Evolutionary conservation across 2,113 vertebrate genomes (phyloP).

Genomic region (Murina feae): DNA sequence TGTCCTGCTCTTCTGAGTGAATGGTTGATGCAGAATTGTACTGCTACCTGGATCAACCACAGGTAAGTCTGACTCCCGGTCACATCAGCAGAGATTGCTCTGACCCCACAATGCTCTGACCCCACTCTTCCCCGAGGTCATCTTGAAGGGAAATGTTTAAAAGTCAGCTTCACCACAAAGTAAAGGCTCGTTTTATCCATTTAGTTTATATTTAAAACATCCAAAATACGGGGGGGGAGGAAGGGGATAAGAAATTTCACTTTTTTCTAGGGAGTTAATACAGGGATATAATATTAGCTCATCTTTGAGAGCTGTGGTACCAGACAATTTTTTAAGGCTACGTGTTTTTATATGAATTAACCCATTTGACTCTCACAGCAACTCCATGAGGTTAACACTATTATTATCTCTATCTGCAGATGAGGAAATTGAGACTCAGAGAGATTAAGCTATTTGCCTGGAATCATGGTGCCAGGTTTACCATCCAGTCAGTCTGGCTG

Average conservation of each 20-base stretch:
- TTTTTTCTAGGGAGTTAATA: not conserved
- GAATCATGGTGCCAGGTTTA: not conserved
- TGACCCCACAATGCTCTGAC: not conserved
- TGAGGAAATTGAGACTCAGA: not conserved
- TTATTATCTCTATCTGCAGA: not conserved
- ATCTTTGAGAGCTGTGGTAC: not conserved
- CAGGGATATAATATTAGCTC: not conserved
- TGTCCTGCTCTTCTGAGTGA: not conserved
- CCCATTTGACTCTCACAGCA: not conserved
- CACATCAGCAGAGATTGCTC: not conserved
- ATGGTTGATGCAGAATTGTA: rapidly evolving
- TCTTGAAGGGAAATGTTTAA: constrained; percentile 2
- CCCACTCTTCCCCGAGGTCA: not conserved
- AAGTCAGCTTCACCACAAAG: not conserved
- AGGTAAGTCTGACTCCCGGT: not conserved
- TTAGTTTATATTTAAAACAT: not conserved
- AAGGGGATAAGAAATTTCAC: not conserved
- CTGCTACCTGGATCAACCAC: not conserved
- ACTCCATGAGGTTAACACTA: not conserved
- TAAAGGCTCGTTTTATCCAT: not conserved
- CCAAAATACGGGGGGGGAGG: not conserved
- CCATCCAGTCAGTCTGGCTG: not conserved
- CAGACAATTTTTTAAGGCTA: not conserved
- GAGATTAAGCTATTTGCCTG: not conserved
- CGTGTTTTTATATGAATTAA: not conserved